Evolutionary conservation across 2,113 vertebrate species (phyloP).

Genomic region (Pionites leucogaster): DNA sequence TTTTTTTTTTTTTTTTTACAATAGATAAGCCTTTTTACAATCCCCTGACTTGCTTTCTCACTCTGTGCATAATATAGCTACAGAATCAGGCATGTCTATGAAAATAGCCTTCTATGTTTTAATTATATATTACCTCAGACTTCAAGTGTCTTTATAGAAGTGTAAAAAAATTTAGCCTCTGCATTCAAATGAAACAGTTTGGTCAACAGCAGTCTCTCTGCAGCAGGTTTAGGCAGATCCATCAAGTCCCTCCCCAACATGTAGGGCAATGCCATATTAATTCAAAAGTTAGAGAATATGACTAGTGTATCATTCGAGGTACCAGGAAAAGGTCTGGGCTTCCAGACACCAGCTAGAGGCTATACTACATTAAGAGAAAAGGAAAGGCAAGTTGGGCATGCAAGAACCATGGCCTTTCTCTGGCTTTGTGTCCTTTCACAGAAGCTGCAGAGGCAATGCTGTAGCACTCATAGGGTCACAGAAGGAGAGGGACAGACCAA

Average conservation of each 20-base stretch:
- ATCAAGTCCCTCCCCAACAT: neutral
- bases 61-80: neutral
- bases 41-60: neutral
- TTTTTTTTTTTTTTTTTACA: neutral
- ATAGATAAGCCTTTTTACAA: neutral
- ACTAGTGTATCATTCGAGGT: neutral
- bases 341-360: neutral
- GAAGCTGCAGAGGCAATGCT: neutral
- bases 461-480: neutral
- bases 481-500: neutral
- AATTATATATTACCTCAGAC: neutral
- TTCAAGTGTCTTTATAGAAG: neutral
- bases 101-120: neutral
- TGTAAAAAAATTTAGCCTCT: neutral
- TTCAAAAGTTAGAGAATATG: neutral
- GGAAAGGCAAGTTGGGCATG: neutral
- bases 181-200: neutral
- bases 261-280: neutral
- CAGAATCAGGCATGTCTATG: neutral
- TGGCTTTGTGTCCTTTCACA: neutral
- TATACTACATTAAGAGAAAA: neutral
- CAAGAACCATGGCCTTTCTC: neutral
- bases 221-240: neutral
- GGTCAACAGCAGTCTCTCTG: neutral
- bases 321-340: neutral